Percentiles rank a stretch among this genome's conserved stretches.
Evolutionary conservation across 2,888 invertebrate species (phyloP).

Genomic region (Eupithecia tripunctaria): DNA sequence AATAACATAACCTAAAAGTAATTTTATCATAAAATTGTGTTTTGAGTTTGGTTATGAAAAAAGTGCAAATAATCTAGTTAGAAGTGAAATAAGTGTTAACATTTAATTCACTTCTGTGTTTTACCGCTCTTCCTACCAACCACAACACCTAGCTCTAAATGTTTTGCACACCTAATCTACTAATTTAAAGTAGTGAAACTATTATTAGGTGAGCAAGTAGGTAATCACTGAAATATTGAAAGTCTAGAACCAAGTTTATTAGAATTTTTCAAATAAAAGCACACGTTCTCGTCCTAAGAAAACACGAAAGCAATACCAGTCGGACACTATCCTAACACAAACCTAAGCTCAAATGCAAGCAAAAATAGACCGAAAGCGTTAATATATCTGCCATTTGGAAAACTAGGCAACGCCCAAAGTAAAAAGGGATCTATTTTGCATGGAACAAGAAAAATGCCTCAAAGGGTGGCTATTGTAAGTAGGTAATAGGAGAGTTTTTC

Average conservation of each 20-base stretch:
- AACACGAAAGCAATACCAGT: constrained; percentile 55
- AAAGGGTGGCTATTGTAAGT: constrained; percentile 13
- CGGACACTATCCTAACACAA: constrained; percentile 44
- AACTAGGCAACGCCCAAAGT: neutral
- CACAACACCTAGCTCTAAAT: too few relatives aligned
- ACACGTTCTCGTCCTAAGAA: constrained; percentile 55
- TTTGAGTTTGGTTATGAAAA: neutral
- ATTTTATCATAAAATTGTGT: neutral
- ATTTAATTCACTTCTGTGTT: too few relatives aligned
- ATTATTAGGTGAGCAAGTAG: neutral
- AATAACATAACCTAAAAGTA: neutral
- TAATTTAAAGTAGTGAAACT: neutral
- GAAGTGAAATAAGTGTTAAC: neutral
- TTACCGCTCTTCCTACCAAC: too few relatives aligned
- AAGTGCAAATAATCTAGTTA: neutral
- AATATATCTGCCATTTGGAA: constrained; percentile 5
- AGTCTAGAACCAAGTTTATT: constrained; percentile 17
- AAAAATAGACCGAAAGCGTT: constrained; percentile 13
- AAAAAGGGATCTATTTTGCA: constrained; percentile 16
- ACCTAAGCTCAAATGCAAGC: constrained; percentile 17
- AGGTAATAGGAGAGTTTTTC: constrained; percentile 8
- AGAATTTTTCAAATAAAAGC: constrained; percentile 28
- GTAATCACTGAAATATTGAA: neutral
- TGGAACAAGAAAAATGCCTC: constrained; percentile 14
- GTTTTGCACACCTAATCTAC: too few relatives aligned